phyloP scores from a whole-genome alignment of 2,888 invertebrate species.

The Drosophila mimica region DNA sequence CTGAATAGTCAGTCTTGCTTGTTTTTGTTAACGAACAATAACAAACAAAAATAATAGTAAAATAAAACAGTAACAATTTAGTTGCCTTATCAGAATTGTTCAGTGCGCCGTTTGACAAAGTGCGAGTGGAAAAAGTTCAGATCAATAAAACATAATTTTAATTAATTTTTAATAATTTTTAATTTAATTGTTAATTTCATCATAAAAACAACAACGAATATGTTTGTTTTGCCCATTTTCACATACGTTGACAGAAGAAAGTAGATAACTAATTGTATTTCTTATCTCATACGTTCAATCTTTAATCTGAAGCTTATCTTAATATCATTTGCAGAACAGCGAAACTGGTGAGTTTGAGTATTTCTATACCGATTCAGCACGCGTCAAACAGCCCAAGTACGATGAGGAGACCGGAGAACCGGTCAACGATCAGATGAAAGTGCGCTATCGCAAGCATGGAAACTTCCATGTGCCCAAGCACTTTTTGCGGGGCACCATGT shows the following conservation, averaged over 20 bases:
- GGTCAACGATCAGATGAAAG: constrained; percentile 75
- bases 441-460: constrained; percentile 82
- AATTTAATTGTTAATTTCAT: constrained; percentile 15
- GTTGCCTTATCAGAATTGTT: constrained; percentile 7
- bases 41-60: constrained; percentile 33
- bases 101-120: not conserved
- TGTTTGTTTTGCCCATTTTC: not conserved
- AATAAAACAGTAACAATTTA: constrained; percentile 21
- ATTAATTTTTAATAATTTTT: not conserved
- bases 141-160: constrained; percentile 9
- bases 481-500: constrained; percentile 75
- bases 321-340: constrained; percentile 74
- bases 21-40: constrained; percentile 33
- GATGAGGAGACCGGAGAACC: constrained; percentile 85
- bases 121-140: constrained; percentile 5
- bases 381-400: constrained; percentile 68
- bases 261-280: not conserved
- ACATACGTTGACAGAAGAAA: not conserved
- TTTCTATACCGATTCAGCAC: constrained; percentile 66
- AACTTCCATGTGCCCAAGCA: constrained; percentile 83
- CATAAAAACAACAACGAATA: not conserved
- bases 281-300: constrained; percentile 11
- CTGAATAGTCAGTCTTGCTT: constrained; percentile 29
- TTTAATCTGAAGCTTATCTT: constrained; percentile 14
- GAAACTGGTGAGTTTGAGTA: constrained; percentile 84